Evolutionary conservation across 2,888 invertebrate species (phyloP).

Genomic region (Nephrocerus scutellatus): DNA sequence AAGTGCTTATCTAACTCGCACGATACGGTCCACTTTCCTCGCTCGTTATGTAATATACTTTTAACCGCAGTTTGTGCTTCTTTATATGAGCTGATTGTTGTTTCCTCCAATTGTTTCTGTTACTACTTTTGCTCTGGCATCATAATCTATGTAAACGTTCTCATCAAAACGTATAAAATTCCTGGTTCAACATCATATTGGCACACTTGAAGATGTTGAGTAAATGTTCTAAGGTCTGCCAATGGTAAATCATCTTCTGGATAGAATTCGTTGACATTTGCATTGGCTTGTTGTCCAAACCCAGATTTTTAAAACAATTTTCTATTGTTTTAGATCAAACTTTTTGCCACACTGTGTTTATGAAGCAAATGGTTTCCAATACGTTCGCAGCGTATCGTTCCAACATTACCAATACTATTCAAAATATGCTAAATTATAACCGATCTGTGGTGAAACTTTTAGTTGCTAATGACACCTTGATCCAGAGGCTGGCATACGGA

Average conservation of each 20-base stretch:
- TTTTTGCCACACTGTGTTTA: slow-evolving; percentile 13
- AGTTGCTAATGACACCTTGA: slow-evolving; percentile 17
- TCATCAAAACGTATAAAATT: slow-evolving; percentile 8
- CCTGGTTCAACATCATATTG: slow-evolving; percentile 6
- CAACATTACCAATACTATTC: slow-evolving; percentile 4
- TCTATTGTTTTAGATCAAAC: slow-evolving; percentile 12
- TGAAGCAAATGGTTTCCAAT: slow-evolving; percentile 15
- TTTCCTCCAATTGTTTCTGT: too few species aligned
- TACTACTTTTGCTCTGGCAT: slow-evolving; percentile 6
- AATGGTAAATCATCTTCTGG: slow-evolving; percentile 1
- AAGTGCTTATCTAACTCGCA: too few species aligned
- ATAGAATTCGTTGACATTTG: slow-evolving; percentile 1
- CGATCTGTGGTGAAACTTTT: slow-evolving; percentile 13
- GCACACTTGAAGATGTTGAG: not conserved
- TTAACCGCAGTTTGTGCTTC: too few species aligned
- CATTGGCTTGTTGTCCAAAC: slow-evolving; percentile 4
- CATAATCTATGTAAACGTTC: slow-evolving; percentile 7
- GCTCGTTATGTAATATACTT: too few species aligned
- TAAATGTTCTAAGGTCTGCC: slow-evolving; percentile 1
- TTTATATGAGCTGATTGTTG: too few species aligned
- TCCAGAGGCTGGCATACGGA: slow-evolving; percentile 19
- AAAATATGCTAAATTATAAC: slow-evolving; percentile 15
- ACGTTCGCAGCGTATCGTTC: slow-evolving; percentile 9
- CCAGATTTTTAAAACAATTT: slow-evolving; percentile 12
- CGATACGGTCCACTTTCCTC: too few species aligned